Evolutionary conservation across 2,888 invertebrate species (phyloP).

Genomic region (Nemoura dubitans): DNA sequence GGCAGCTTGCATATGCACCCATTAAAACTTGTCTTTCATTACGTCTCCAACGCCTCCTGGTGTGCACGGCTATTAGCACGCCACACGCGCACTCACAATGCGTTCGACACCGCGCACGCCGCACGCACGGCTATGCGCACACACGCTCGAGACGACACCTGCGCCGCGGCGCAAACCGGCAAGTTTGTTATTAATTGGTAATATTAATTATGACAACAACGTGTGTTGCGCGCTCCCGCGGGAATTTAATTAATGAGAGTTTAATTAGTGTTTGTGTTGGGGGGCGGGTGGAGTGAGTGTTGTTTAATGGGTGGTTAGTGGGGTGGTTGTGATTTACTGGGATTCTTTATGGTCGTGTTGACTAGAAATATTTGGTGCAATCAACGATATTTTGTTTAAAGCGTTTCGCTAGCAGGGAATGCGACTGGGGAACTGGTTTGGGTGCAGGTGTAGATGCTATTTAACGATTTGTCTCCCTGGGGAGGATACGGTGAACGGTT

Average conservation of each 20-base stretch:
- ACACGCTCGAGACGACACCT: neutral
- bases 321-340: neutral
- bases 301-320: neutral
- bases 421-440: neutral
- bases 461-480: neutral
- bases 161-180: neutral
- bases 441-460: neutral
- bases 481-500: too few relatives aligned
- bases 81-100: neutral
- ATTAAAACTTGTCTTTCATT: neutral
- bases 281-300: neutral
- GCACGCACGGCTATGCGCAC: neutral
- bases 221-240: neutral
- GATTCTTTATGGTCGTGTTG: neutral
- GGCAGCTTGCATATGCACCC: neutral
- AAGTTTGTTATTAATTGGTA: conserved; percentile 7
- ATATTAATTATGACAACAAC: neutral
- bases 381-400: neutral
- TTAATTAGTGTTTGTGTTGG: neutral
- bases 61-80: neutral
- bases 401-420: neutral
- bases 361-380: neutral
- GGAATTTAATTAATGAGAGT: neutral
- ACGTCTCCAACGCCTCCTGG: neutral
- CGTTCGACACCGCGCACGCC: neutral